Evolutionary conservation across 2,888 invertebrate species (phyloP), one percentile per base, ranked within the genome.

Genomic region (Nasonia oneida): DNA sequence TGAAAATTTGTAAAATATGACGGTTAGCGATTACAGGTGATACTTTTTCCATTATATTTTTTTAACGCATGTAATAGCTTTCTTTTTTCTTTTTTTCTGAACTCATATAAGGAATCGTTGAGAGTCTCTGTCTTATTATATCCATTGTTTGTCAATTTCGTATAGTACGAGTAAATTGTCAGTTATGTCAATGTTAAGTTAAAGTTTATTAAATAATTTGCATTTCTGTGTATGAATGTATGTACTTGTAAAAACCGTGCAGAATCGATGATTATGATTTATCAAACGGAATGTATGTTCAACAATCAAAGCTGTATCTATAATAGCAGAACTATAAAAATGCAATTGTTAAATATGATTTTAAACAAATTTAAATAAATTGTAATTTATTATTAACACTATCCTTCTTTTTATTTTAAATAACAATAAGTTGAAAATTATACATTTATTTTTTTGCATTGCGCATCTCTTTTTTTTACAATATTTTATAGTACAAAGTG

Each of bases 311-410:
- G 47, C 53, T 87, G 81, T 85, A 85, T 83, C 73, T 84, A 87
- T 82, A 80, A 37, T 79, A 85, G 75, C 18, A 42, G 83, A 85
- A 76, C 57, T 33, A 85, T 87, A 87, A 84, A 89, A 90, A 90
- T 90, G 88, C 88, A 90, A 92, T 92, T 92, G 92, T 93, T 92
- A 90, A 87, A 91, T 90, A 91, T 92, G 88, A 89, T 92, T 92
- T 91, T 90, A 91, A 91, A 89, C 81, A 83, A 88, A 90, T 88
- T 89, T 88, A 90, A 92, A 92, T 92, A 92, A 92, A 93, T 90
- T 90, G 90, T 92, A 93, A 93, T 93, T 93, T 93, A 93, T 93
- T 93, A 92, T 90, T 89, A 90, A 83, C 83, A 74, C 70, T 79
- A 71, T 84, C 79, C 61, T 86, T 70, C 70, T 83, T 86, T 83